Conservation (phyloP, 1,140 invertebrate species). For the Pogonomyrmex barbatus region DNA sequence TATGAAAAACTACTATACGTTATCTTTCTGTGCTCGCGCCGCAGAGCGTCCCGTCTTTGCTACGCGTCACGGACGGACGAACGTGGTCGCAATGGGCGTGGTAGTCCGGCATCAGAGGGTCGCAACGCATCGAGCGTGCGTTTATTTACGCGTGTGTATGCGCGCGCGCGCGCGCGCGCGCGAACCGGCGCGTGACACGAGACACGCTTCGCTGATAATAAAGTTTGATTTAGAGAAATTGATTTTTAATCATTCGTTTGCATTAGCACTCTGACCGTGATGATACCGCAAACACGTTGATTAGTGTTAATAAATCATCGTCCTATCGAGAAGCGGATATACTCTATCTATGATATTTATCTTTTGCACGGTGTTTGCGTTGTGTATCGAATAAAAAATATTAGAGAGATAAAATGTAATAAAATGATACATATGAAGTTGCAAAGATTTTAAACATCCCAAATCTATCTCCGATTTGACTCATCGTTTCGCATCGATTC, state of each 20-base stretch:
- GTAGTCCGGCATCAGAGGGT: slow-evolving; percentile 78
- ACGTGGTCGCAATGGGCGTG: slow-evolving; percentile 83
- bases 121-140: slow-evolving; percentile 81
- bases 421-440: background rate
- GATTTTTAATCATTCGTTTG: slow-evolving; percentile 23
- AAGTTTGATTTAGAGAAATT: slow-evolving; percentile 19
- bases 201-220: slow-evolving; percentile 67
- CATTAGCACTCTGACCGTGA: background rate
- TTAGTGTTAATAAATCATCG: background rate
- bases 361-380: background rate
- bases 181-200: slow-evolving; percentile 71
- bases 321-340: background rate
- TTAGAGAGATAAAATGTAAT: background rate
- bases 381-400: background rate
- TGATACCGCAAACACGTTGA: background rate
- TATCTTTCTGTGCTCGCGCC: slow-evolving; percentile 64
- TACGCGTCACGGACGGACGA: slow-evolving; percentile 82
- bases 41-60: slow-evolving; percentile 76
- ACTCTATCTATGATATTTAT: background rate
- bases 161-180: slow-evolving; percentile 14
- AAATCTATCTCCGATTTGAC: background rate
- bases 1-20: slow-evolving; percentile 13
- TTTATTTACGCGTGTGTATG: slow-evolving; percentile 75
- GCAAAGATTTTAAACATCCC: background rate
- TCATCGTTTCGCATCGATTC: background rate